A percentile compares a stretch with the other conserved stretches of the same genome.
phyloP scores from a whole-genome alignment of 2,888 invertebrate genomes.

The Scotopteryx bipunctaria region DNA sequence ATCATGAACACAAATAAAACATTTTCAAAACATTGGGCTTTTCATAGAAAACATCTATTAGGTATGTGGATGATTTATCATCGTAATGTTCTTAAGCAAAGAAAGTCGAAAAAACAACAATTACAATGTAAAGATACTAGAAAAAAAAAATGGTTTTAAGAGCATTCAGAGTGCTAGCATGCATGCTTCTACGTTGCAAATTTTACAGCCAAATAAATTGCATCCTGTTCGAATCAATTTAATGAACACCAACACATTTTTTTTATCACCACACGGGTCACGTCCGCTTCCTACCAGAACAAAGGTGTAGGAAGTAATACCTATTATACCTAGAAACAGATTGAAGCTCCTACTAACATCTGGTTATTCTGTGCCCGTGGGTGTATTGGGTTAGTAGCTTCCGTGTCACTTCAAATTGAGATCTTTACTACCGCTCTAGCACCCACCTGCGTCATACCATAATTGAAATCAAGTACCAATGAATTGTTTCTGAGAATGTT shows the following conservation, averaged over 20 bases:
- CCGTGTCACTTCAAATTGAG: slow-evolving; percentile 50
- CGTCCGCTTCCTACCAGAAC: slow-evolving; percentile 33
- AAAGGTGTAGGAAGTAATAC: slow-evolving; percentile 55
- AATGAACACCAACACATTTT: slow-evolving; percentile 1
- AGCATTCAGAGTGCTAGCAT: not conserved
- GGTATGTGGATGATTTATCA: no score
- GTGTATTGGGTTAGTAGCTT: slow-evolving; percentile 47
- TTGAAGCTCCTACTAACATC: slow-evolving; percentile 41
- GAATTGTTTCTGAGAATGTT: no score
- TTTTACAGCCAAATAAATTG: slow-evolving; percentile 2
- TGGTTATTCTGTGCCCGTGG: slow-evolving; percentile 36
- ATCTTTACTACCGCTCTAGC: slow-evolving; percentile 34
- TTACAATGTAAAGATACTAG: no score
- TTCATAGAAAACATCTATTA: no score
- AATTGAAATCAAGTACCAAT: not conserved
- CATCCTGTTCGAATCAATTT: not conserved
- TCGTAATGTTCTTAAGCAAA: no score
- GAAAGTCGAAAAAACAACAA: no score
- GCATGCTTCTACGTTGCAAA: not conserved
- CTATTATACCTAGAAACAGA: slow-evolving; percentile 32
- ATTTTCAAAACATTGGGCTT: no score
- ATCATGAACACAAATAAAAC: no score
- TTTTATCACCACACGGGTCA: slow-evolving; percentile 22
- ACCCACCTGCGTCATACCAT: slow-evolving; percentile 35
- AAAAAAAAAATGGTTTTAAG: not conserved